phyloP scores from a whole-genome alignment of 1,140 invertebrate species.

The Drosophila nasuta region DNA sequence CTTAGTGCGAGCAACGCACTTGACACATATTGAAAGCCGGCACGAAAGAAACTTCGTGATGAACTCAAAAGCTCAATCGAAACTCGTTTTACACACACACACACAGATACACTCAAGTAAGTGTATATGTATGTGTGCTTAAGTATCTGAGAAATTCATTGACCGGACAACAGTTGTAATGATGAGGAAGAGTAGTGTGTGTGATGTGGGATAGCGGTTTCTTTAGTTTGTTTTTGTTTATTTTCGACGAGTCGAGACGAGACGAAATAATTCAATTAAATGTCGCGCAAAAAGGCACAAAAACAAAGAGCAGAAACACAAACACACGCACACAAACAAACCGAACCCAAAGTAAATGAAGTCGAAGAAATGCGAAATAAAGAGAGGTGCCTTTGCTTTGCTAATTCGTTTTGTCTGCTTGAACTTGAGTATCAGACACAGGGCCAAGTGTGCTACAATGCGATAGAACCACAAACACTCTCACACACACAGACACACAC shows the following conservation, averaged over 20 bases:
- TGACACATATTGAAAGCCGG: conserved; percentile 68
- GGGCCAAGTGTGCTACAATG: conserved; percentile 21
- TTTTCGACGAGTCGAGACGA: conserved; percentile 5
- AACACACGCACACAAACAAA: conserved; percentile 16
- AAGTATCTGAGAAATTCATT: conserved; percentile 57
- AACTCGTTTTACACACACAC: conserved; percentile 48
- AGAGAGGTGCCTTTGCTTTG: conserved; percentile 16
- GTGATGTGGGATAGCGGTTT: conserved; percentile 37
- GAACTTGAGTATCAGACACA: conserved; percentile 69
- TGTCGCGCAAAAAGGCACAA: conserved; percentile 52
- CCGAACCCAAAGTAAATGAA: conserved; percentile 58
- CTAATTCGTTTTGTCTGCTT: conserved; percentile 43
- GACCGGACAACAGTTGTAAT: conserved; percentile 52
- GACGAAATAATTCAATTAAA: conserved; percentile 76
- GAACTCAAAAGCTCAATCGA: conserved; percentile 45
- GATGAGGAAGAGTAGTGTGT: conserved; percentile 25
- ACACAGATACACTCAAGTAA: background rate
- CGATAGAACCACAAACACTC: conserved; percentile 11
- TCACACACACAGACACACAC: too few relatives aligned
- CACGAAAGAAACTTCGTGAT: conserved; percentile 41
- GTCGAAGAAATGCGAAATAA: conserved; percentile 46
- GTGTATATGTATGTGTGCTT: conserved; percentile 4
- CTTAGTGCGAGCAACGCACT: conserved; percentile 55
- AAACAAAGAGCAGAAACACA: conserved; percentile 11
- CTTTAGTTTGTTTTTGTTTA: conserved; percentile 66